Percentiles rank a stretch among this genome's conserved stretches.
Conservation (phyloP, 2,797 vertebrate genomes). For the Micrastur ruficollis region DNA sequence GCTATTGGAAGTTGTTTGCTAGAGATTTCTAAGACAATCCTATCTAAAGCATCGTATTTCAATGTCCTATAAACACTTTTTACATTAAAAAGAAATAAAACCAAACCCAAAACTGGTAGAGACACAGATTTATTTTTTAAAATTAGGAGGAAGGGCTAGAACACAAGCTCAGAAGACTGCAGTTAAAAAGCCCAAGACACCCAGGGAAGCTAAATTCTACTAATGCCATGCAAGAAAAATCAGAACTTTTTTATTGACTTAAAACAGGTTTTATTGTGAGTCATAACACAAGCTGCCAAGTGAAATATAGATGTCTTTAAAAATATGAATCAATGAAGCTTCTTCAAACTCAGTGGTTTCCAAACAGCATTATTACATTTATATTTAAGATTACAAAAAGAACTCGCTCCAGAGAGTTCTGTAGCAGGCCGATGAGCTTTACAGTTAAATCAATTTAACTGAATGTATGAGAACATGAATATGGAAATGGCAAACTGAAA, state of each 20-base stretch:
- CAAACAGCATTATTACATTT: slow-evolving; percentile 11
- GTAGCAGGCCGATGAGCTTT: background rate
- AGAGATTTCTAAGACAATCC: background rate
- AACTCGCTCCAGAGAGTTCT: background rate
- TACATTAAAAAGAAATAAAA: background rate
- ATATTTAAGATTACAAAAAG: background rate
- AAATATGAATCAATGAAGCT: background rate
- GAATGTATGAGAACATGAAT: background rate
- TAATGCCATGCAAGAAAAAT: background rate
- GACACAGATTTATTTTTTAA: background rate
- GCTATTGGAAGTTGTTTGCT: background rate
- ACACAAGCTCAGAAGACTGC: background rate
- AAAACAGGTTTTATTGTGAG: background rate
- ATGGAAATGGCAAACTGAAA: background rate
- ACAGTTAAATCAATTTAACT: slow-evolving; percentile 3
- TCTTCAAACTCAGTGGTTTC: background rate
- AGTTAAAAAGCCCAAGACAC: background rate
- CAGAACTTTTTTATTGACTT: background rate
- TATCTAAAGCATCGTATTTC: background rate
- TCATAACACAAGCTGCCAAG: background rate
- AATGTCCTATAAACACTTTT: background rate
- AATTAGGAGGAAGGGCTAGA: background rate
- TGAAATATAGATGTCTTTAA: background rate
- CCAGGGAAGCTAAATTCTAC: background rate
- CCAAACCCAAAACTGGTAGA: background rate